phyloP scores from a whole-genome alignment of 1,140 invertebrate species.

The Octopus sinensis region DNA sequence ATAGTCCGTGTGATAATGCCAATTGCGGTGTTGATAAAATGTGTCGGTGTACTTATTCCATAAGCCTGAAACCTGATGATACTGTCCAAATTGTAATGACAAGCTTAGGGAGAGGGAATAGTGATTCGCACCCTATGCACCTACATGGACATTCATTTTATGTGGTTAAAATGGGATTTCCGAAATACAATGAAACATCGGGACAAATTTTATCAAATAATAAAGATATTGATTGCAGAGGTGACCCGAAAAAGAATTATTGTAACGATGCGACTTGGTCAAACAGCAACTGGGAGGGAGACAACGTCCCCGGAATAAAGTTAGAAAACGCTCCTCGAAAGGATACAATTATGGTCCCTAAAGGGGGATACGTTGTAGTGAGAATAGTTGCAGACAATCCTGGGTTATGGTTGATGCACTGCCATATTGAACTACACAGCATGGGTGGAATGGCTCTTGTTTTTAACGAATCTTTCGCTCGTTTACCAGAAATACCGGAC shows the following conservation, averaged over 20 bases:
- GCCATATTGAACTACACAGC: slow-evolving; percentile 33
- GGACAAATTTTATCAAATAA: slow-evolving; percentile 13
- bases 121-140: slow-evolving; percentile 69
- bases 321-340: slow-evolving; percentile 65
- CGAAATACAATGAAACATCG: slow-evolving; percentile 19
- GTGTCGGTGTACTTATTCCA: slow-evolving; percentile 31
- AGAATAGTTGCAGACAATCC: slow-evolving; percentile 62
- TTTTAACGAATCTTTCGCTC: slow-evolving; percentile 23
- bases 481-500: slow-evolving; percentile 5
- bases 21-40: slow-evolving; percentile 20
- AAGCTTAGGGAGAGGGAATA: slow-evolving; percentile 48
- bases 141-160: slow-evolving; percentile 74
- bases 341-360: slow-evolving; percentile 70
- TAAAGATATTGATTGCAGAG: slow-evolving; percentile 25
- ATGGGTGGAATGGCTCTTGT: slow-evolving; percentile 33
- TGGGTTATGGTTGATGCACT: slow-evolving; percentile 35
- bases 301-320: slow-evolving; percentile 25
- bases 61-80: slow-evolving; percentile 35
- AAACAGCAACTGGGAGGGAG: slow-evolving; percentile 23
- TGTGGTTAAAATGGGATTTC: slow-evolving; percentile 63
- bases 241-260: background rate
- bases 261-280: slow-evolving; percentile 30
- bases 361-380: slow-evolving; percentile 67
- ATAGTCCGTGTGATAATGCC: slow-evolving; percentile 17
- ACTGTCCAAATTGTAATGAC: slow-evolving; percentile 36